These are phyloP conservation scores for Chamaea fasciata DNA, from an alignment of 2,113 vertebrate genomes.

Conservation along the genomic window DNA sequence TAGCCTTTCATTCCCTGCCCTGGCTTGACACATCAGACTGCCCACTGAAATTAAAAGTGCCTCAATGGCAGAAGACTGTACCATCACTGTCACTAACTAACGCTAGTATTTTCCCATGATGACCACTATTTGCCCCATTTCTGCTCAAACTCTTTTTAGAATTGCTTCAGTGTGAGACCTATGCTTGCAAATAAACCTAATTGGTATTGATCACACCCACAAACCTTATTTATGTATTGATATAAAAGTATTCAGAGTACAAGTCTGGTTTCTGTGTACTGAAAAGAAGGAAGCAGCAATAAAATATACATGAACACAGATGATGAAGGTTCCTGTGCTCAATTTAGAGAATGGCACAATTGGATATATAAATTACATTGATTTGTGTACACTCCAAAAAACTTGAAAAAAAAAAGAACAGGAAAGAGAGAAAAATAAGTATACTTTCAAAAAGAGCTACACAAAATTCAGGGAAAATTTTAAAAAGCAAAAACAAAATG, in stretches of 20 bases:
- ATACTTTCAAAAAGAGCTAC: neutral
- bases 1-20: neutral
- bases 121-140: neutral
- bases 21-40: neutral
- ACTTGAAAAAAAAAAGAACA: neutral
- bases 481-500: no score
- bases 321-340: neutral
- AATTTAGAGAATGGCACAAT: neutral
- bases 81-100: neutral
- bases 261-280: neutral
- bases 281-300: neutral
- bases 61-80: neutral
- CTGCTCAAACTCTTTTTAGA: neutral
- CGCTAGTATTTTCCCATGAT: neutral
- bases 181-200: neutral
- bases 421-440: neutral
- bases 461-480: accelerated
- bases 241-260: neutral
- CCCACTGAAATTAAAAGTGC: neutral
- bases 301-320: neutral
- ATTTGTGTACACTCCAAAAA: neutral
- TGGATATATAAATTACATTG: neutral
- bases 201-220: neutral
- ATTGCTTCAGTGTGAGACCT: neutral
- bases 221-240: neutral